phyloP scores from a whole-genome alignment of 2,888 invertebrate genomes.

The Antheraea assamensis region DNA sequence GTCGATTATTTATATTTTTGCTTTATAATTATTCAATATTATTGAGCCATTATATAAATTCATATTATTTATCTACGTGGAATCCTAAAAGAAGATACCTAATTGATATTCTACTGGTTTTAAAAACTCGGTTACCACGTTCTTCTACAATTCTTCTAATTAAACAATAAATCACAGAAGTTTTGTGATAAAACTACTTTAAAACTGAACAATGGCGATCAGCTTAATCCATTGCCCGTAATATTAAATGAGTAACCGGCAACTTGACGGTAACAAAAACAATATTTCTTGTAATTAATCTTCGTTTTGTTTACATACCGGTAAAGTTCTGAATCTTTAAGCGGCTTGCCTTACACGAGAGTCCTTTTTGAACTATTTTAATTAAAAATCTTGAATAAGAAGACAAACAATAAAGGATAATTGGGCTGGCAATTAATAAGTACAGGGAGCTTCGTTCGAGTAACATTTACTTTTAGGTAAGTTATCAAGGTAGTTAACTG shows the following conservation, averaged over 20 bases:
- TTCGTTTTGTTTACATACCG: constrained; percentile 24
- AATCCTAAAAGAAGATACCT: too few species aligned
- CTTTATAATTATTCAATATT: too few species aligned
- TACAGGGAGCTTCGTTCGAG: background rate
- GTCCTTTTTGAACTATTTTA: constrained; percentile 37
- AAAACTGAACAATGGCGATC: constrained; percentile 15
- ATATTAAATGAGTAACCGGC: constrained; percentile 16
- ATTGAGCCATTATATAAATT: too few species aligned
- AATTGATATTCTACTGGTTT: too few species aligned
- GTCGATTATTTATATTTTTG: too few species aligned
- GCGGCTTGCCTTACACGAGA: constrained; percentile 24
- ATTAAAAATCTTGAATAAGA: constrained; percentile 33
- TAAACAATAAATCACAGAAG: constrained; percentile 14
- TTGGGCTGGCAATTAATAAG: constrained; percentile 6
- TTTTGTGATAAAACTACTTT: constrained; percentile 17
- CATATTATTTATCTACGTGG: too few species aligned
- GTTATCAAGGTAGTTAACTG: background rate
- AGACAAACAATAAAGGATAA: constrained; percentile 14
- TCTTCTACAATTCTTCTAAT: background rate
- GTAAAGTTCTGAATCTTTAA: constrained; percentile 25
- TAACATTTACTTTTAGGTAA: background rate
- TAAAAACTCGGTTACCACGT: too few species aligned
- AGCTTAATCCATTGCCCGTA: constrained; percentile 17
- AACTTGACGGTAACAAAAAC: constrained; percentile 23
- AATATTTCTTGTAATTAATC: constrained; percentile 24